Evolutionary conservation across 2,888 invertebrate genomes (phyloP), one percentile per base, ranked within the genome.

Genomic region (Sipha maydis): DNA sequence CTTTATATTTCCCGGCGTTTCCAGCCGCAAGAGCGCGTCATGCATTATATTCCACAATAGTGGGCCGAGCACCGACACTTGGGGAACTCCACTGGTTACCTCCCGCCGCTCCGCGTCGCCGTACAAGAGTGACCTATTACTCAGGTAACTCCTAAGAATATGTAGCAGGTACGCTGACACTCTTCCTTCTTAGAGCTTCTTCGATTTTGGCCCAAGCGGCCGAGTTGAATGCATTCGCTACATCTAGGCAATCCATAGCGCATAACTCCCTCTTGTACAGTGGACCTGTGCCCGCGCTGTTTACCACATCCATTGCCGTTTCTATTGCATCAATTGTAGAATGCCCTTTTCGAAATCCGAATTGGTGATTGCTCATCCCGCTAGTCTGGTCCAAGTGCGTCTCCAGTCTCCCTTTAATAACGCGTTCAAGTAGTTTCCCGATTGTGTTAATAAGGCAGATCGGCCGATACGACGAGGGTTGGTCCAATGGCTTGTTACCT

Each of bases 371-470:
- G 5, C 34, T 25, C 0, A 71, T 38, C 41, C 41, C 67, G 0
- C 28, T 11, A 41, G 48, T 38, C 41, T 82, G 4, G 0, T 67
- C 69, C 2, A 82, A 4, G 34, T 82, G 69, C 19, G 17, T 4
- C 71, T 82, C 82, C 28, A 82, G 31, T 71, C 82, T 38, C 41
- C 7, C 48, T 41, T 82, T 82, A 0, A 82, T 69, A 1, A 71
- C 28, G 1, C 82, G 17, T 48, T 82, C 82, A 0, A 71, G 3
- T 0, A 82, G 21, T 28, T 71, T 69, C 0, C 82, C 71, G 19
- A 71, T 48, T 0, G 71, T 48, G 71, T 82, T 82, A 7, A 82
- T 41, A 0, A 82, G 28, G 19, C 82, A 41, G 0, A 82, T 38
- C 17, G 80, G 41, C 69, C 80, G 1, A 19, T 82, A 82, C 0